These are phyloP conservation scores for Drosophila ananassae DNA, from an alignment of 1,140 invertebrate genomes.

Conservation along the genomic window DNA sequence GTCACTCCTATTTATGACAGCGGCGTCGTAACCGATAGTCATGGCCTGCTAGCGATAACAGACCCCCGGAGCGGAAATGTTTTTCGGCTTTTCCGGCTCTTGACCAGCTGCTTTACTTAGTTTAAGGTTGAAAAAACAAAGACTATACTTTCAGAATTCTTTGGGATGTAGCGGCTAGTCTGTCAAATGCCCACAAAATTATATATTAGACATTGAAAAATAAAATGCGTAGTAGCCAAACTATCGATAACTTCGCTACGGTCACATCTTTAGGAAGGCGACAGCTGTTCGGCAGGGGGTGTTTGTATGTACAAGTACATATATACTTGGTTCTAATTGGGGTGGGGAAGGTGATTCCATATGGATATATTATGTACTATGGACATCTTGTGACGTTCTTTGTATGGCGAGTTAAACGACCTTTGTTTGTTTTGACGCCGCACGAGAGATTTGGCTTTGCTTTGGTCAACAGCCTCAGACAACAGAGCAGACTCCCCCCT, in stretches of 20 bases:
- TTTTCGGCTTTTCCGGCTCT: constrained; percentile 3
- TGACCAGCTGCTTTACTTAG: neutral
- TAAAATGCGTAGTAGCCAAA: constrained; percentile 34
- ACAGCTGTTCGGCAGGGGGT: neutral
- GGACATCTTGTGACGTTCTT: constrained; percentile 35
- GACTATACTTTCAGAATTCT: neutral
- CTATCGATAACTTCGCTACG: constrained; percentile 13
- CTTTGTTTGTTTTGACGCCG: constrained; percentile 46
- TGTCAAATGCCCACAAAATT: neutral
- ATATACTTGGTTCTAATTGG: constrained; percentile 6
- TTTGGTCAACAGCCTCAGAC: constrained; percentile 48
- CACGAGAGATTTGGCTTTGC: constrained; percentile 43
- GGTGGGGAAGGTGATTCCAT: neutral
- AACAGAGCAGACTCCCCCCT: constrained; percentile 8
- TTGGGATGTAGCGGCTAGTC: neutral
- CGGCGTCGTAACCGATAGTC: neutral
- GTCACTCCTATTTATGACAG: constrained; percentile 41
- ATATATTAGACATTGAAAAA: constrained; percentile 22
- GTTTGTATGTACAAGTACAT: constrained; percentile 10
- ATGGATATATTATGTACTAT: neutral
- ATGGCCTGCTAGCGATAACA: constrained; percentile 19
- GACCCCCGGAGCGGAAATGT: neutral
- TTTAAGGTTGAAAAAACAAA: neutral
- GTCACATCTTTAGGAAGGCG: neutral
- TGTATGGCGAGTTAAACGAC: constrained; percentile 49